Base-by-base conservation (phyloP, 2,113 vertebrate genomes). In the Euleptes europaea region DNA sequence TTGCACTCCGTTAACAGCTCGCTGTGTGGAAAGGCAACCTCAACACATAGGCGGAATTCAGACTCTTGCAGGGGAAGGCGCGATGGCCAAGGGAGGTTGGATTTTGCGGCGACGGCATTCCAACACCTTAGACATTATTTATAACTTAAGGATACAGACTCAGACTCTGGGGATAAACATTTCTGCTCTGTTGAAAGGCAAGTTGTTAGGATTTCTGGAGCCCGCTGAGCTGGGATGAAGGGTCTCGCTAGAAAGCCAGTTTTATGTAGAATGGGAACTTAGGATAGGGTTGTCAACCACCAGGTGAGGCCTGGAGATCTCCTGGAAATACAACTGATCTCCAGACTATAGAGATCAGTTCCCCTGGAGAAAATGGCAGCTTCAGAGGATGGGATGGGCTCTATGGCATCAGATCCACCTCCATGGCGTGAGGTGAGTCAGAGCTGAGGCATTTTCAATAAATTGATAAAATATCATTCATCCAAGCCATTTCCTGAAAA, bases 1-100 rank as follows among this genome's bases (percentile, higher is more conserved):
- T 1, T 1, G 0, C 1, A 82, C 14, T 1, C 38, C 19, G 72
- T 73, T 74, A 0, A 15, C 31, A 60, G 42, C 42, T 40, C 17
- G 12, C n/a, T 35, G 38, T n/a, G 40, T 13, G 67, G 31, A 74
- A 12, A 5, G 35, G 17, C 40, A 23, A 80, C 78, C 69, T 86
- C 78, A 69, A 7, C 49, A 57, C 82, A 88, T 9, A 19, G 4
- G 38, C 17, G 26, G 5, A 23, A 60, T 0, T 0, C 77, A 21
- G 31, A 42, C 26, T 82, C 78, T 51, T 44, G 54, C 5, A 6
- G 72, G 76, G 79, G 76, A 69, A 28, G 72, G 44, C 71, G 23
- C 33, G 75, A 38, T 0, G 2, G 54, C 49, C 1, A 0, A 80
- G 80, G 26, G 60, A 63, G 57, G 23, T 2, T 26, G 60, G 26